Evolutionary conservation across 1,140 invertebrate genomes (phyloP), one percentile per base, ranked within the genome.

Genomic region (Leptestheria dahalacensis): DNA sequence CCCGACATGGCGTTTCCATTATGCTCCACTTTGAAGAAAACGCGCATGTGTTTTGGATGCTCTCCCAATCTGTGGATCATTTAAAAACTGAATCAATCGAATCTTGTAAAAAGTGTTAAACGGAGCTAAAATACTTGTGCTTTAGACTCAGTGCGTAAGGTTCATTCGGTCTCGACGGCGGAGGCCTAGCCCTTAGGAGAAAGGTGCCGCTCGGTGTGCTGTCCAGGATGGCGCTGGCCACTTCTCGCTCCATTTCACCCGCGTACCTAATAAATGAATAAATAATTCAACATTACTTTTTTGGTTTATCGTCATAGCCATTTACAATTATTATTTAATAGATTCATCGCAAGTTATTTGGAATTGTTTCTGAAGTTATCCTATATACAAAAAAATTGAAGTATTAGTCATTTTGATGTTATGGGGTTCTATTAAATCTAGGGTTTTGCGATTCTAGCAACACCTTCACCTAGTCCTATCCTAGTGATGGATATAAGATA

Each of bases 41-140:
- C 84, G 72, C 88, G 84, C 80, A 97, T 96, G 71, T 96, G 92
- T 70, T 93, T 92, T 46, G 91, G 86, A 58, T 82, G 81, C 68
- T 83, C 81, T 65, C 85, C 82, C 63, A 83, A 85, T 69, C 87
- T 91, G 68, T 24, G 77, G 75, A 59, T 47, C 48, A 3, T 21
- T 54, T 25, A 2, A 4, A 28, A 21, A 1, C 26, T 33, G 3
- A 55, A 55, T 33, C 41, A 4, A 4, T 18, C 10, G 3, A 55
- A 3, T 33, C 23, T 1, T 24, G n/a, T 15, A 24, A 54, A 20
- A 20, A 55, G 4, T 1, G 18, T 21, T 29, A 29, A 23, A n/a
- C 2, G 2, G 1, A 2, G 20, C 20, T 20, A 2, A 20, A 48
- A 2, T 41, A 41, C 33, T 41, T n/a, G 77, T 77, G 92, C 88